These are phyloP conservation scores for Sinonovacula constricta DNA, from an alignment of 1,140 invertebrate genomes.

Conservation along the genomic window DNA sequence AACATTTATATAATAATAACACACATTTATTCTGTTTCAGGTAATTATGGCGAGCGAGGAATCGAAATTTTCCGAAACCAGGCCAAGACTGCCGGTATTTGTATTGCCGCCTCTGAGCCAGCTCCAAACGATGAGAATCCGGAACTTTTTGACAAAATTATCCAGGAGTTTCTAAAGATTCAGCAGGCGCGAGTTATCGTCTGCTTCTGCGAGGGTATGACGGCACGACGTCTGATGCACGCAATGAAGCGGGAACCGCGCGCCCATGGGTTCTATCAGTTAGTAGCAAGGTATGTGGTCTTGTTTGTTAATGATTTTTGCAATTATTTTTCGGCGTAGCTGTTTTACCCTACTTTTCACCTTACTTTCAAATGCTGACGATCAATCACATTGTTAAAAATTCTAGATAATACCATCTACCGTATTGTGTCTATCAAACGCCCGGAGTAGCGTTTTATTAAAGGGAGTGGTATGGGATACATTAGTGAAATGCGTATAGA, in stretches of 20 bases:
- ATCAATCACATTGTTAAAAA: too few species aligned
- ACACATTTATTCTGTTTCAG: conserved; percentile 81
- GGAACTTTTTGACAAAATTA: conserved; percentile 82
- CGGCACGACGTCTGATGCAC: conserved; percentile 84
- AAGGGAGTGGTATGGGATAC: too few species aligned
- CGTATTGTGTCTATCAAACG: too few species aligned
- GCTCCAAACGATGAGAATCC: conserved; percentile 84
- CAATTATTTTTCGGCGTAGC: too few species aligned
- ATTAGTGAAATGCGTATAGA: too few species aligned
- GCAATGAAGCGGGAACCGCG: conserved; percentile 83
- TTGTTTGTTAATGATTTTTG: too few species aligned
- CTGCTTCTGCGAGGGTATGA: conserved; percentile 90
- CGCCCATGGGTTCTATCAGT: conserved; percentile 83
- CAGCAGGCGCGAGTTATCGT: conserved; percentile 85
- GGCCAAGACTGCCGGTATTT: conserved; percentile 84
- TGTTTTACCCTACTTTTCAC: too few species aligned
- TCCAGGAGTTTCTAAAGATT: conserved; percentile 82
- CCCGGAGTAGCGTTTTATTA: too few species aligned
- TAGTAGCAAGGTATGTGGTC: conserved; percentile 84
- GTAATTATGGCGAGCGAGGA: conserved; percentile 90
- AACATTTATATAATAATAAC: too few species aligned
- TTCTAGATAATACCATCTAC: too few species aligned
- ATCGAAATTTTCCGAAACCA: conserved; percentile 87
- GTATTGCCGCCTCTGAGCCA: conserved; percentile 85
- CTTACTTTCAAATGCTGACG: too few species aligned